Evolutionary conservation across 2,797 vertebrate genomes (phyloP).

Genomic region (Sciurus vulgaris): DNA sequence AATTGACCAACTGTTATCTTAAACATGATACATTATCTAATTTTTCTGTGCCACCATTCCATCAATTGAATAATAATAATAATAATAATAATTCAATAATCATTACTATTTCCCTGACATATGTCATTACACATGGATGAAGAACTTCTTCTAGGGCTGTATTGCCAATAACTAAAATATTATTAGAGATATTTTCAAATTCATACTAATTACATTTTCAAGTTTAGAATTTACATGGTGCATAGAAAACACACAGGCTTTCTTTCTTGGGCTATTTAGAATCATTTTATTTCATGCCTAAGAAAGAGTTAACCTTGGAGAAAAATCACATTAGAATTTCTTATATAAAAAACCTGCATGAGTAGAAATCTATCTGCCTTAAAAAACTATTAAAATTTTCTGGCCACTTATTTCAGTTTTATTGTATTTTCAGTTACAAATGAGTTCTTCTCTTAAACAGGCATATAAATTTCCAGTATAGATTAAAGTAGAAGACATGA

Average conservation of each 20-base stretch:
- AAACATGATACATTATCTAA: not conserved
- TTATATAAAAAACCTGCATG: slow-evolving; percentile 77
- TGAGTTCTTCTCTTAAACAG: slow-evolving; percentile 85
- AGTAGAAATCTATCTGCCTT: slow-evolving; percentile 72
- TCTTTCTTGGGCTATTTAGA: not conserved
- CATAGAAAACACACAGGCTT: not conserved
- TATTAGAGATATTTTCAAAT: slow-evolving; percentile 42
- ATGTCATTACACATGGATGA: slow-evolving; percentile 27
- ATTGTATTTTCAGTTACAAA: slow-evolving; percentile 86
- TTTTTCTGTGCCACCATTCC: not conserved
- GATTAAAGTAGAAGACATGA: slow-evolving; percentile 84
- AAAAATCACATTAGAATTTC: slow-evolving; percentile 75
- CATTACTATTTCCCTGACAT: not conserved
- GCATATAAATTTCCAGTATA: slow-evolving; percentile 84
- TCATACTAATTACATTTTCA: not conserved
- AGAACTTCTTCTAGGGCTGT: not conserved
- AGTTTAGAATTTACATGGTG: slow-evolving; percentile 25
- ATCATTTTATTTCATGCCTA: slow-evolving; percentile 36
- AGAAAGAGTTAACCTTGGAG: slow-evolving; percentile 57
- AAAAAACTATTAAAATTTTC: slow-evolving; percentile 85
- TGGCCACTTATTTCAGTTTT: slow-evolving; percentile 85
- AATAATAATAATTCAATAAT: slow-evolving; percentile 52
- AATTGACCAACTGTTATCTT: not conserved
- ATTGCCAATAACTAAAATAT: not conserved
- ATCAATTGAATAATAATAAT: slow-evolving; percentile 2